Percentiles rank a stretch among this genome's conserved stretches.
Evolutionary conservation across 2,888 invertebrate species (phyloP).

Genomic region (Octonoba sinensis): DNA sequence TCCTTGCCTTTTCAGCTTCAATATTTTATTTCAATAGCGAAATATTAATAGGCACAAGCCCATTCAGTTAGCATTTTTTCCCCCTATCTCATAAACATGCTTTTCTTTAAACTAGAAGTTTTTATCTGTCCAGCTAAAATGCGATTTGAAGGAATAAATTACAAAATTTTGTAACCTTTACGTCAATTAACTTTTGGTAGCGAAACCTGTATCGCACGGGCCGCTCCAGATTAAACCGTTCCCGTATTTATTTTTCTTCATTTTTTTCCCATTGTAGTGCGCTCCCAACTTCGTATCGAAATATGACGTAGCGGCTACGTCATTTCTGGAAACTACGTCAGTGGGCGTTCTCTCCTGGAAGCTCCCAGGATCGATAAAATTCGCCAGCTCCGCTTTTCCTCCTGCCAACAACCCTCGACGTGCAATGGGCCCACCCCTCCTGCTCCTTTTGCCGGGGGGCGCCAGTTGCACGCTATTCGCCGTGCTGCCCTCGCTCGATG

Average conservation of each 20-base stretch:
- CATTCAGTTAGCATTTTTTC: too few relatives aligned
- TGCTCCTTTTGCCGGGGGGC: slow-evolving; percentile 24
- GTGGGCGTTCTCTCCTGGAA: slow-evolving; percentile 34
- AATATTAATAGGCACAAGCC: too few relatives aligned
- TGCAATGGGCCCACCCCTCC: slow-evolving; percentile 54
- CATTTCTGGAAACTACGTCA: slow-evolving; percentile 32
- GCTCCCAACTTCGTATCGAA: too few relatives aligned
- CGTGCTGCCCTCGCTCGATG: slow-evolving; percentile 6
- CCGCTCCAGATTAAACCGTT: not conserved
- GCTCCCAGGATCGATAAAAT: slow-evolving; percentile 31
- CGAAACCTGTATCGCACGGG: too few relatives aligned
- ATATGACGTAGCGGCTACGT: slow-evolving; percentile 7
- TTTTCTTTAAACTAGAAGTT: too few relatives aligned
- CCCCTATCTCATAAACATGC: too few relatives aligned
- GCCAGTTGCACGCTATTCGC: slow-evolving; percentile 34
- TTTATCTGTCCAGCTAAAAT: too few relatives aligned
- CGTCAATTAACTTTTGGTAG: too few relatives aligned
- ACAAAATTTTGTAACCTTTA: too few relatives aligned
- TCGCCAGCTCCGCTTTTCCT: slow-evolving; percentile 12
- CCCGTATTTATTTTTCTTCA: slow-evolving; percentile 25
- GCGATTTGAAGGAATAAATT: too few relatives aligned
- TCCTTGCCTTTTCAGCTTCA: too few relatives aligned
- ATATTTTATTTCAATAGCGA: too few relatives aligned
- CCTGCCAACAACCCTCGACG: slow-evolving; percentile 18
- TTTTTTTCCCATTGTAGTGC: not conserved